Evolutionary conservation across 2,113 vertebrate species (phyloP).

Genomic region (Cyprinodon variegatus): DNA sequence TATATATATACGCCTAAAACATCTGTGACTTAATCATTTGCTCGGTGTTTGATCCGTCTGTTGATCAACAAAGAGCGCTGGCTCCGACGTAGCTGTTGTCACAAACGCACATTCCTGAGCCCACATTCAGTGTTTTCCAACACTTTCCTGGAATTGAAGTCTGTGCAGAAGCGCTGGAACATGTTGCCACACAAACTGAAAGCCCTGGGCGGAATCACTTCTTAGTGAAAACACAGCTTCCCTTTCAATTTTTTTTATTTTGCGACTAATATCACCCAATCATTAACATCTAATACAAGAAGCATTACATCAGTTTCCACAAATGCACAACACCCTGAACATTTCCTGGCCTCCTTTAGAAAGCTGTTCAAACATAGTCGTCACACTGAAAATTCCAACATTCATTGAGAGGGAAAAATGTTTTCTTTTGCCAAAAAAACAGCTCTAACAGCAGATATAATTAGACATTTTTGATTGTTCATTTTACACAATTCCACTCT

Average conservation of each 20-base stretch:
- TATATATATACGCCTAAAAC: background rate
- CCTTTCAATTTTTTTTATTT: slow-evolving; percentile 27
- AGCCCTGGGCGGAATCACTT: background rate
- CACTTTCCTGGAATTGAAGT: slow-evolving; percentile 53
- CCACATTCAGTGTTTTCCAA: slow-evolving; percentile 27
- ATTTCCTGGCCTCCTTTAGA: background rate
- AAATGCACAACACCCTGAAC: background rate
- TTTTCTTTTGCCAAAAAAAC: background rate
- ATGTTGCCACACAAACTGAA: slow-evolving; percentile 32
- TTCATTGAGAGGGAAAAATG: background rate
- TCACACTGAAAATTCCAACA: background rate
- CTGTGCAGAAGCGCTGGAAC: slow-evolving; percentile 50
- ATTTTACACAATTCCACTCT: background rate
- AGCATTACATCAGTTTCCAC: background rate
- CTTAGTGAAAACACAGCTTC: slow-evolving; percentile 10
- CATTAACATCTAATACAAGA: background rate
- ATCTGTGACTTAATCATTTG: background rate
- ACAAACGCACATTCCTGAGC: slow-evolving; percentile 35
- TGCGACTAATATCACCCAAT: slow-evolving; percentile 24
- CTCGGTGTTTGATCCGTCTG: background rate
- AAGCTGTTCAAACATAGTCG: background rate
- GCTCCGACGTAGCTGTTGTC: slow-evolving; percentile 4
- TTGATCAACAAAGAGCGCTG: slow-evolving; percentile 1
- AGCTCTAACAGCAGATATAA: background rate
- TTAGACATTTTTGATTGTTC: background rate